phyloP scores from a whole-genome alignment of 2,888 invertebrate species.

The Fragum whitleyi region DNA sequence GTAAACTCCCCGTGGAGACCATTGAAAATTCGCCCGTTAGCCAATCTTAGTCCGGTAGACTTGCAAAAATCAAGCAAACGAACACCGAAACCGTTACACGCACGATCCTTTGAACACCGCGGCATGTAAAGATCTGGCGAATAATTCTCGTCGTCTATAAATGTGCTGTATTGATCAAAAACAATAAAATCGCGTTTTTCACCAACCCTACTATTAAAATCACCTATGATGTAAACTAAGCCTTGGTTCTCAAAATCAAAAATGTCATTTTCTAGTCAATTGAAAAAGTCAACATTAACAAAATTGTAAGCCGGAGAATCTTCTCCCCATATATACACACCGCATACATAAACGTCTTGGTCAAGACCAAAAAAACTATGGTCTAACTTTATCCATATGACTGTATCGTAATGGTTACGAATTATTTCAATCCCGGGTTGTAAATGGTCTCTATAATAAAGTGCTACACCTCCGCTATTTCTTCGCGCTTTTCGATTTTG shows the following conservation, averaged over 20 bases:
- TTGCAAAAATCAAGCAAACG: conserved; percentile 24
- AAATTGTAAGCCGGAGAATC: conserved; percentile 35
- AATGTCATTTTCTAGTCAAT: conserved; percentile 32
- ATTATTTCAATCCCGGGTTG: neutral
- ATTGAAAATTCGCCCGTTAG: conserved; percentile 22
- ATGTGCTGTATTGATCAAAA: neutral
- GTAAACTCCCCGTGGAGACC: conserved; percentile 22
- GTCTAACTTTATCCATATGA: too few species aligned
- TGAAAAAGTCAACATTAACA: conserved; percentile 48
- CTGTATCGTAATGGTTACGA: too few species aligned
- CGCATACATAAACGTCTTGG: conserved; percentile 10
- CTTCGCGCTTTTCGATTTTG: neutral
- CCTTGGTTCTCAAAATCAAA: conserved; percentile 29
- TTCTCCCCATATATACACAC: conserved; percentile 32
- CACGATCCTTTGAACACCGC: conserved; percentile 17
- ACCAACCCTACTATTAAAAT: conserved; percentile 43
- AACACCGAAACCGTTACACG: conserved; percentile 5
- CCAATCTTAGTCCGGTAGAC: conserved; percentile 24
- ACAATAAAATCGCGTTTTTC: conserved; percentile 9
- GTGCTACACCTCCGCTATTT: neutral
- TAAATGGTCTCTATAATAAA: neutral
- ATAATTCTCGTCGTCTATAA: conserved; percentile 1
- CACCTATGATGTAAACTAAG: conserved; percentile 39
- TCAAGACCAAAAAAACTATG: conserved; percentile 4
- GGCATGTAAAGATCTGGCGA: conserved; percentile 18